Base-by-base conservation (phyloP, 2,113 vertebrate species). In the Varanus salvator region DNA sequence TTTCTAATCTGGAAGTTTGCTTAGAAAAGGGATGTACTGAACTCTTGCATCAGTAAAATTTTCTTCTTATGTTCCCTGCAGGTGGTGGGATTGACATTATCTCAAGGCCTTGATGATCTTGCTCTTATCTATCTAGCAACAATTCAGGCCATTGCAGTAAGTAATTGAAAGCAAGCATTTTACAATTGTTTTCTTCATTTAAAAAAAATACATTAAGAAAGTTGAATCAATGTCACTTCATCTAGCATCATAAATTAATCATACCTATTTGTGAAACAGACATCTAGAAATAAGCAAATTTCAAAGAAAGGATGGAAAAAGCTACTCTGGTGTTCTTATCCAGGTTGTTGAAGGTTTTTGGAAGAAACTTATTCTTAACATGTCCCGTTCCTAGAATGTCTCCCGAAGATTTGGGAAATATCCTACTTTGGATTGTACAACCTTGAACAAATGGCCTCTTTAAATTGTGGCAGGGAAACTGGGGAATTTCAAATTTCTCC, bases 91-190 rank as follows among this genome's bases (percentile, higher is more conserved):
- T 95, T 99, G 31, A 97, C 97, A 1, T 92, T 99, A 85, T 98
- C 98, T 92, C 97, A 97, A 86, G 97, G 97, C 80, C 95, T 99
- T 87, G 98, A 99, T 91, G 98, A 99, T 95, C 97, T 99, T 94
- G 98, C 98, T 71, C 96, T 98, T 95, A 97, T 99, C 84, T 99
- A 99, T 96, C 95, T 99, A 95, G 98, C 98, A 87, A 98, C 99
- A 0, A 72, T 99, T 91, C 99, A 99, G 96, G 97, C 98, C 84
- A 96, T 99, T 82, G 98, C 99, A 93, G 99, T 99, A 98, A 99
- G 98, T 97, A 57, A 88, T 87, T 95, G 93, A 90, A 25, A 89
- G 71, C 60, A 6, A 57, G 80, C 69, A 48, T 50, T 78, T 69
- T 69, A 87, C 12, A 60, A 27, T 6, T 6, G 15, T 57, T 25